Base-by-base conservation (phyloP, 1,140 invertebrate species). In the Drosophila elegans region DNA sequence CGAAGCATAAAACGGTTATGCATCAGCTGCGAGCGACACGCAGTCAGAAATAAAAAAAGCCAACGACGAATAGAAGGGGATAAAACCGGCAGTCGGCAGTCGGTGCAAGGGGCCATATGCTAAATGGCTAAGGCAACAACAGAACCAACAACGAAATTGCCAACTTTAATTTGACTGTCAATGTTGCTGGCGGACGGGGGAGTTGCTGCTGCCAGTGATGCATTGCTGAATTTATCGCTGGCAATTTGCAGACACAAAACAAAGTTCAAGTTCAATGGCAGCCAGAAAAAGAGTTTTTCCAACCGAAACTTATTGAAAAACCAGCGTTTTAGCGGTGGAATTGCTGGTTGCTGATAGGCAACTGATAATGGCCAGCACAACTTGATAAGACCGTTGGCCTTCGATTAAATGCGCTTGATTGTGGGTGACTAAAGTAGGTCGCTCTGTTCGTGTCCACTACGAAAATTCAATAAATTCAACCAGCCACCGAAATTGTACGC, bases 251-350 rank as follows among this genome's bases (percentile, higher is more conserved):
- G 83, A 74, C 66, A 61, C 29, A 64, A 53, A 63, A 56, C 84
- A 72, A 76, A 82, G 79, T 82, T 88, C 82, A 86, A 86, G 83
- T 88, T 88, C 82, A 86, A 86, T 71, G 79, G 66, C 79, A 66
- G 66, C 11, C 32, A 10, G 27, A 12, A 48, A 39, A 39, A 57
- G 21, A 16, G 63, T 39, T 41, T 12, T 32, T 1, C 13, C 34
- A 1, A 25, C 11, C 38, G n/a, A 36, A 46, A 44, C 46, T 29
- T 27, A 16, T 32, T 53, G 6, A 10, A 49, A 56, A 69, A 25
- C 38, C 6, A 53, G 45, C 13, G n/a, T 48, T 48, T 69, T 57
- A 29, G 3, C 51, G 36, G 36, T 0, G 42, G 27, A 48, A 71
- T 21, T 12, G 34, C 49, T 46, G 45, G 21, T 57, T 53, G 6